Evolutionary conservation across 2,113 vertebrate species (phyloP).

Genomic region (Nesogale talazaci): DNA sequence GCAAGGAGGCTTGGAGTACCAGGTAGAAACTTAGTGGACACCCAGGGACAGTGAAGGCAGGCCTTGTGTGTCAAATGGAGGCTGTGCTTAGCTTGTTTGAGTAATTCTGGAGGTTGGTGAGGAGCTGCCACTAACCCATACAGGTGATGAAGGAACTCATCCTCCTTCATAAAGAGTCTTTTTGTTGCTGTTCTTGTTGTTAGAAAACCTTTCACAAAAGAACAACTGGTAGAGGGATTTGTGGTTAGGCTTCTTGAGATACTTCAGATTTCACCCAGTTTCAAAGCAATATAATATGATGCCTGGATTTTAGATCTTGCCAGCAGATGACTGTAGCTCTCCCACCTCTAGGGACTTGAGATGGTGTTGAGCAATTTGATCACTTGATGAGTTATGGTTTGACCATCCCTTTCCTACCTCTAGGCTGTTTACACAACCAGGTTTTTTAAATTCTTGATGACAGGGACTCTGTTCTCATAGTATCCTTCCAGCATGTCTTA

Average conservation of each 20-base stretch:
- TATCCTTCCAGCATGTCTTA: constrained; percentile 82
- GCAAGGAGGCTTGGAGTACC: background rate
- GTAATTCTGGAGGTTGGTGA: background rate
- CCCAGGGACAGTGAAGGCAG: no score
- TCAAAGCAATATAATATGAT: background rate
- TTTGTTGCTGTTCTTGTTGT: no score
- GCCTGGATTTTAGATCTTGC: background rate
- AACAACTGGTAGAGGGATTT: no score
- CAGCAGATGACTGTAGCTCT: background rate
- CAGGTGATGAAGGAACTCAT: background rate
- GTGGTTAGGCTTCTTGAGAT: background rate
- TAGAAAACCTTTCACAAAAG: background rate
- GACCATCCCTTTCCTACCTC: background rate
- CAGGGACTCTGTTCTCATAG: constrained; percentile 36
- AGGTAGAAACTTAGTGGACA: background rate
- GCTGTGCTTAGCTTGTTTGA: background rate
- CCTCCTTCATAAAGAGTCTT: no score
- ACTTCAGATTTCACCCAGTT: background rate
- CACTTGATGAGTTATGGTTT: background rate
- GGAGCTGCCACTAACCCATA: background rate
- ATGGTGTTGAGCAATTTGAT: background rate
- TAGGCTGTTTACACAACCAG: background rate
- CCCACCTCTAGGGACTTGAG: background rate
- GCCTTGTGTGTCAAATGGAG: background rate
- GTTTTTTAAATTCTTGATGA: no score